Base-by-base conservation (phyloP, 2,888 invertebrate species). In the Cylloceria caligata region DNA sequence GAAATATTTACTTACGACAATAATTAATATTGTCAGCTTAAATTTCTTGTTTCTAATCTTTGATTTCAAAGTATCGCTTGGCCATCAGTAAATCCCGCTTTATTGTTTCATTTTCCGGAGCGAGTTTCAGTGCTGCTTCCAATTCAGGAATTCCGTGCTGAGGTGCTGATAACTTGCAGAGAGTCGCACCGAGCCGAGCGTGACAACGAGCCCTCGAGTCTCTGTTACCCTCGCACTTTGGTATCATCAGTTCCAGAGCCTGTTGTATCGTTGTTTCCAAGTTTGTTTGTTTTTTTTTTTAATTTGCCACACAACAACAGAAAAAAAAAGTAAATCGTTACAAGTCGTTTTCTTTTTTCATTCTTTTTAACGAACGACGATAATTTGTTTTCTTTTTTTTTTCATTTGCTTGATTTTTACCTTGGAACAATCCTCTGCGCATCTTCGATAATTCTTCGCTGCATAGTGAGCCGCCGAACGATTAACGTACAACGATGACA, bases 381-480 rank as follows among this genome's bases (percentile, higher is more conserved):
- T 4, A 30, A 30, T 39, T 9, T 39, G 7, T 9, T 39, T 39
- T 39, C 39, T 39, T 39, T 39, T 39, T 39, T 39, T 39, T 45
- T 30, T n/a, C n/a, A n/a, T 64, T 47, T 27, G 21, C 7, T 52
- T 5, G 49, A 7, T 49, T 68, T 55, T 88, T 90, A 95, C 95
- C 92, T 93, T 94, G 3, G 94, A 94, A 84, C 94, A 93, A 88
- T 95, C 95, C 88, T 94, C 94, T 16, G 94, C 91, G 62, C 96
- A 95, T 93, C 96, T 96, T 88, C 96, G 94, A 87, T 95, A 96
- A 93, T 97, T 97, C 57, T 95, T 96, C 83, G 96, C 89, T 19
- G 95, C 95, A 78, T 97, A 95, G 90, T 98, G 97, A n/a, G 97
- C 96, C 39, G 96, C 96, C 0, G 97, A 96, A 90, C 98, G 94